These are phyloP conservation scores for Atrina japonica DNA, from an alignment of 2,888 invertebrate species.

Conservation along the genomic window DNA sequence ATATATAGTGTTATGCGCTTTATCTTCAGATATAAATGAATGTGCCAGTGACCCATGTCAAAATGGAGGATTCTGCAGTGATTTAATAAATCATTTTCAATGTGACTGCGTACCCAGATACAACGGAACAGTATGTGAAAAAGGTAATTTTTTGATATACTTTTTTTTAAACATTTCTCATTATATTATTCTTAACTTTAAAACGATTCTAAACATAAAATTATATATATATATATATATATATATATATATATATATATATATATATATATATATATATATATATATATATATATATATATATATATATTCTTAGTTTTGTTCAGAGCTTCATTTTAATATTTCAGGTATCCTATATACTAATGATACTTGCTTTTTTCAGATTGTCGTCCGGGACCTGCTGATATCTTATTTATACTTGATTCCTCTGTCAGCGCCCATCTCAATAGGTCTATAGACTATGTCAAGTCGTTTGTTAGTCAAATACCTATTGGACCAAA, in stretches of 20 bases:
- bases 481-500: slow-evolving; percentile 30
- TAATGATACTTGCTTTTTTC: too few species aligned
- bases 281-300: too few species aligned
- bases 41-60: slow-evolving; percentile 25
- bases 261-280: too few species aligned
- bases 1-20: too few species aligned
- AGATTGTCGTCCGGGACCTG: slow-evolving; percentile 44
- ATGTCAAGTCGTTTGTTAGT: slow-evolving; percentile 3
- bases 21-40: slow-evolving; percentile 27
- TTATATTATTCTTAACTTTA: too few species aligned
- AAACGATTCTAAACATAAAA: too few species aligned
- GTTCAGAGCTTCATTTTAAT: too few species aligned
- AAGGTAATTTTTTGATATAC: slow-evolving; percentile 17
- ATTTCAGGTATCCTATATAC: too few species aligned
- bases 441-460: slow-evolving; percentile 18
- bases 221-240: too few species aligned
- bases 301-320: too few species aligned
- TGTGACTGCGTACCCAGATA: slow-evolving; percentile 18
- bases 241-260: too few species aligned
- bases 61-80: slow-evolving; percentile 14
- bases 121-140: slow-evolving; percentile 11
- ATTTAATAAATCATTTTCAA: slow-evolving; percentile 9
- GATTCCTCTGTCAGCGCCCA: slow-evolving; percentile 23
- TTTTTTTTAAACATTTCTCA: not conserved
- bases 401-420: slow-evolving; percentile 28